Base-by-base conservation (phyloP, 2,113 vertebrate species). In the Clarias macrocephalus region DNA sequence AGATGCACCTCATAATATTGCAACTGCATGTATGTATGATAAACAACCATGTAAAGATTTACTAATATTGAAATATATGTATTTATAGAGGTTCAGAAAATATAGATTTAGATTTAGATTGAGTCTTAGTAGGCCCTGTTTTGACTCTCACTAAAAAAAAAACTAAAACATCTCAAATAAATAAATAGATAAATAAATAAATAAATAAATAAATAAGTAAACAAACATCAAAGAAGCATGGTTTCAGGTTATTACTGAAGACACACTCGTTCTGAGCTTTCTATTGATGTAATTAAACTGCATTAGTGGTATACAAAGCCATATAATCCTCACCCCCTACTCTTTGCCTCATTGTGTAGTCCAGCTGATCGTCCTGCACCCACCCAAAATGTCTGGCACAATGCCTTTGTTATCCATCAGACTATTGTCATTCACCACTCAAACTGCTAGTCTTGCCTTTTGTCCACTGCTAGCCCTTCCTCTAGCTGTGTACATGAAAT, bases 341-440 rank as follows among this genome's bases (percentile, higher is more conserved):
- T 87, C 54, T 88, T 89, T 81, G 79, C 87, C 89, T 85, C 75
- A 85, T 91, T 91, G 91, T 91, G 92, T 87, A 90, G 83, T 87
- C 88, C 90, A 92, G 91, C 92, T 93, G 92, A 94, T 94, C 85
- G 54, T 88, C 63, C 86, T 87, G 65, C 85, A 86, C 73, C 68
- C 86, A 82, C 80, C 56, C 68, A 82, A 75, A 81, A 90, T 63
- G 82, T 91, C 92, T 85, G 75, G 90, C 90, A 93, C 92, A 94
- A 93, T 93, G 92, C 91, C 90, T 94, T 95, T 95, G 93, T 95
- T 93, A 91, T 92, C 92, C 87, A 84, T 93, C 90, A 88, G 92
- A 94, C 92, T 90, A 84, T 90, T 72, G 84, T 91, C 92, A 93
- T 94, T 91, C 91, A 88, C 92, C 91, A 94, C 94, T 95, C 94